phyloP scores from a whole-genome alignment of 2,888 invertebrate genomes.

The Lasioglossum vierecki region DNA sequence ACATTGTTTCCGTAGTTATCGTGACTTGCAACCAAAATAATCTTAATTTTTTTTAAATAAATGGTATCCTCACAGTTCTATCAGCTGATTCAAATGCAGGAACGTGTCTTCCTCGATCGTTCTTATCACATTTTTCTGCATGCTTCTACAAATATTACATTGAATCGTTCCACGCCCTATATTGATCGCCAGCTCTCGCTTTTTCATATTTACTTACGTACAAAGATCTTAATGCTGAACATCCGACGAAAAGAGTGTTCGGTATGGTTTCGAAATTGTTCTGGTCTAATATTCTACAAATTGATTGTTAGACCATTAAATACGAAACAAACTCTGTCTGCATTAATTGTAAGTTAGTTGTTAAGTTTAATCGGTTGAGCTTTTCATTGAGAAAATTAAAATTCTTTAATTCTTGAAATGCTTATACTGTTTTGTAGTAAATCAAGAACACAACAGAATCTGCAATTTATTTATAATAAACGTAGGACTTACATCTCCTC shows the following conservation, averaged over 20 bases:
- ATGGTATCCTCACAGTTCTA: conserved; percentile 84
- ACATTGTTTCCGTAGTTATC: background rate
- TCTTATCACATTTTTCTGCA: conserved; percentile 83
- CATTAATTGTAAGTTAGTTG: too few species aligned
- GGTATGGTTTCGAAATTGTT: conserved; percentile 84
- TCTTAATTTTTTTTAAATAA: background rate
- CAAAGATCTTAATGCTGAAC: conserved; percentile 84
- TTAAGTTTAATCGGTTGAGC: background rate
- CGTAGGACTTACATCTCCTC: conserved; percentile 84
- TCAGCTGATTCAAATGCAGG: conserved; percentile 81
- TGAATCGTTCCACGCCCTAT: conserved; percentile 32
- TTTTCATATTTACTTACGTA: conserved; percentile 71
- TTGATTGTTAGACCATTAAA: background rate
- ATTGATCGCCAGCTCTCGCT: conserved; percentile 1
- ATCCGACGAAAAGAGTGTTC: conserved; percentile 83
- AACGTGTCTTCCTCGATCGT: conserved; percentile 84
- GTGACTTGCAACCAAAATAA: background rate
- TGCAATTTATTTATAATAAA: background rate
- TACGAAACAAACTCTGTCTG: background rate
- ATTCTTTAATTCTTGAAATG: background rate
- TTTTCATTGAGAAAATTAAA: background rate
- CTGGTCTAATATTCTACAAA: conserved; percentile 83
- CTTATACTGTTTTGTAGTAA: too few species aligned
- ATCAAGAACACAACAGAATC: too few species aligned
- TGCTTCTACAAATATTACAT: conserved; percentile 73